These are phyloP conservation scores for Odocoileus virginianus DNA, from an alignment of 2,113 vertebrate species.

Conservation along the genomic window DNA sequence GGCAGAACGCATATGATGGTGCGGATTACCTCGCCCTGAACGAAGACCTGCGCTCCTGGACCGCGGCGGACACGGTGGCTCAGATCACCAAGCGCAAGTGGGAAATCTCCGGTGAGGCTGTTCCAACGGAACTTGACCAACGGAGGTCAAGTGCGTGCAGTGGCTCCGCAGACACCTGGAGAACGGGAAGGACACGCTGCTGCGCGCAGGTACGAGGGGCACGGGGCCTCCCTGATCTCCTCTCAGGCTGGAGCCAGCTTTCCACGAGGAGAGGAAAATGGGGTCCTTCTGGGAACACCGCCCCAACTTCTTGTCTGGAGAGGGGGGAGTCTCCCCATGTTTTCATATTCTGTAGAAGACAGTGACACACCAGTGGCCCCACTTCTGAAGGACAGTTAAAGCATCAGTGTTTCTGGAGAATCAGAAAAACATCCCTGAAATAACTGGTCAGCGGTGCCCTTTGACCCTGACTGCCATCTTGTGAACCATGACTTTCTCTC, in stretches of 20 bases:
- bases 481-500: background rate
- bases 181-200: background rate
- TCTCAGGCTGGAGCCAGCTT: no score
- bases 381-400: background rate
- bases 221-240: fast-evolving
- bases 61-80: no score
- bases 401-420: background rate
- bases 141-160: no score
- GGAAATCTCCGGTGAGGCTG: no score
- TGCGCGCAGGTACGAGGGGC: background rate
- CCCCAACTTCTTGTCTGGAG: background rate
- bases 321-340: fast-evolving
- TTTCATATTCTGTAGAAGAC: background rate
- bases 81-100: no score
- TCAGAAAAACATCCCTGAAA: background rate
- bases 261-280: background rate
- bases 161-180: no score
- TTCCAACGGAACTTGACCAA: no score
- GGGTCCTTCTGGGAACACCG: fast-evolving
- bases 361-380: no score
- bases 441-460: background rate
- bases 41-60: no score
- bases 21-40: no score
- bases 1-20: no score
- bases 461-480: background rate